Percentiles rank a stretch among this genome's conserved stretches.
phyloP scores from a whole-genome alignment of 1,140 invertebrate genomes.

The Drosophila sp. region DNA sequence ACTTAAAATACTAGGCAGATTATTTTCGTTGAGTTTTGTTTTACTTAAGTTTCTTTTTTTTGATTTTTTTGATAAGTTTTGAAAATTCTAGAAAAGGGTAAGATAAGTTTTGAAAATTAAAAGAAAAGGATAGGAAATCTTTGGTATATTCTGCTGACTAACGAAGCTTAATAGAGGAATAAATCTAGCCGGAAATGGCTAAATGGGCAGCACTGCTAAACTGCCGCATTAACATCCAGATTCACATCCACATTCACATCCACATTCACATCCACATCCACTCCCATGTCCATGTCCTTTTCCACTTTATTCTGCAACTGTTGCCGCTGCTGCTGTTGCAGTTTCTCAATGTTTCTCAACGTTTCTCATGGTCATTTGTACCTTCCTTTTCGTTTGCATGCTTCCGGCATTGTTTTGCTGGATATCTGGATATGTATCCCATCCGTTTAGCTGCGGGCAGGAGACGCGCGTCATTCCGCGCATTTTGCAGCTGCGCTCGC shows the following conservation, averaged over 20 bases:
- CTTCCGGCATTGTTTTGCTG: constrained; percentile 20
- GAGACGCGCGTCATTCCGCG: constrained; percentile 98
- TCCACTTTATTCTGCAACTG: neutral
- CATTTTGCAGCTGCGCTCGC: constrained; percentile 95
- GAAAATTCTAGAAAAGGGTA: too few species aligned
- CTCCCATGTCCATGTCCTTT: constrained; percentile 1
- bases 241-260: neutral
- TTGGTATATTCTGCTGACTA: too few species aligned
- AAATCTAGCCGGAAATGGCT: too few species aligned
- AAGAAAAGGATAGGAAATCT: too few species aligned
- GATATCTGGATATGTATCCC: too few species aligned
- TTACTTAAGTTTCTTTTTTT: too few species aligned
- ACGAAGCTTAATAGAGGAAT: too few species aligned
- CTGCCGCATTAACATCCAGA: neutral
- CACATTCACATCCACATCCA: neutral
- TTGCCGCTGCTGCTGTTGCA: neutral
- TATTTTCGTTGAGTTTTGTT: too few species aligned
- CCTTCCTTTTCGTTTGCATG: constrained; percentile 22
- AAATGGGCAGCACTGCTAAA: too few species aligned
- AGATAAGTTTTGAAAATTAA: too few species aligned
- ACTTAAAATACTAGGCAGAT: too few species aligned
- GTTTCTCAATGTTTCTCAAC: neutral
- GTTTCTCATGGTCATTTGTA: neutral
- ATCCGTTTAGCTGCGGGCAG: constrained; percentile 94
- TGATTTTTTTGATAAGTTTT: too few species aligned